phyloP scores from a whole-genome alignment of 2,888 invertebrate species.

The Acrobasis suavella region DNA sequence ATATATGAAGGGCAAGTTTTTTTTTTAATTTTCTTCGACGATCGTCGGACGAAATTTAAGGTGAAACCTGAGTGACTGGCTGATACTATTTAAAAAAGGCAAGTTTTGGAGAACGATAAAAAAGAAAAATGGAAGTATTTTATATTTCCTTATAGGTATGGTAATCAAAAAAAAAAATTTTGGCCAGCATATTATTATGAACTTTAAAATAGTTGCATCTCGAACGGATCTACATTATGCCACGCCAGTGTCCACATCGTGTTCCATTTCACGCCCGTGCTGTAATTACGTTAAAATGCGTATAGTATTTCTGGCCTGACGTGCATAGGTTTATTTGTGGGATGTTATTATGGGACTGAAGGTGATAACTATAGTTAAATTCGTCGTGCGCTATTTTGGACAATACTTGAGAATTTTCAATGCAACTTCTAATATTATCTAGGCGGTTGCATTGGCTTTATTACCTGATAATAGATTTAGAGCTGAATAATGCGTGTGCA shows the following conservation, averaged over 20 bases:
- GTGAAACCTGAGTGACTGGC: too few species aligned
- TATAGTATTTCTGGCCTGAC: constrained; percentile 63
- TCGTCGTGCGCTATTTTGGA: constrained; percentile 70
- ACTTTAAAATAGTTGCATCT: neutral
- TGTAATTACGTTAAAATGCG: constrained; percentile 55
- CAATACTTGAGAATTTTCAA: constrained; percentile 61
- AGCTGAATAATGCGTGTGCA: constrained; percentile 9
- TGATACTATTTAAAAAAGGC: too few species aligned
- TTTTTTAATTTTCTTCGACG: neutral
- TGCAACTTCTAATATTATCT: constrained; percentile 54
- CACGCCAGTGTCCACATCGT: constrained; percentile 37
- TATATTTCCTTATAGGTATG: too few species aligned
- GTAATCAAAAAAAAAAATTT: too few species aligned
- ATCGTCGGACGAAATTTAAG: too few species aligned
- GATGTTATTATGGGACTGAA: constrained; percentile 69
- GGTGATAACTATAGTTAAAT: constrained; percentile 75
- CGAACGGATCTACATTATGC: constrained; percentile 46
- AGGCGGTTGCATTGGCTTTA: constrained; percentile 27
- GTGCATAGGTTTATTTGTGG: constrained; percentile 67
- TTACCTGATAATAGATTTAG: constrained; percentile 19
- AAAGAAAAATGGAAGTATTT: too few species aligned
- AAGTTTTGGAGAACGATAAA: too few species aligned
- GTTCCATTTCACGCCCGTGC: constrained; percentile 55
- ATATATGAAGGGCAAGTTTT: neutral
- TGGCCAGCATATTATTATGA: too few species aligned